A percentile compares a stretch with the other conserved stretches of the same genome.
Conservation (phyloP, 2,113 vertebrate species). For the Pseudorectes ferrugineus region DNA sequence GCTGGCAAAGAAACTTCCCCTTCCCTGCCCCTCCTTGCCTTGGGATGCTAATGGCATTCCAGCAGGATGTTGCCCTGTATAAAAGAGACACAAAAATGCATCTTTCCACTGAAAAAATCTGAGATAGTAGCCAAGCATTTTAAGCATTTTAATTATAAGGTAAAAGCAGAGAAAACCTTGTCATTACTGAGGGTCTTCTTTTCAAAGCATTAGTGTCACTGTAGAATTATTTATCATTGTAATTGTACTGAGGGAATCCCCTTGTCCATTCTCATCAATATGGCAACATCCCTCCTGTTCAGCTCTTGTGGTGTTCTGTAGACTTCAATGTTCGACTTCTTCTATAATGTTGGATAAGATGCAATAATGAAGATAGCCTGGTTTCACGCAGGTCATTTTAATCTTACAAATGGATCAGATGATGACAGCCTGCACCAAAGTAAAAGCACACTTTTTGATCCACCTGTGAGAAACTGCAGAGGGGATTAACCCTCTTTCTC, state of each 20-base stretch:
- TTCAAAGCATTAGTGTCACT: not conserved
- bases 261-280: not conserved
- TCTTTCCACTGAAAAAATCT: not conserved
- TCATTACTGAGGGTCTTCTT: not conserved
- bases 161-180: not conserved
- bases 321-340: not conserved
- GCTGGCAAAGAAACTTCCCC: not conserved
- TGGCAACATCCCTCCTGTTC: not conserved
- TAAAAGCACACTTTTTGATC: not conserved
- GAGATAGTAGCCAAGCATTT: not conserved
- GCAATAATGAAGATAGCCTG: not conserved
- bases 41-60: not conserved
- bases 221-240: not conserved
- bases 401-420: not conserved
- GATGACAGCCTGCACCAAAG: not conserved
- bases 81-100: not conserved
- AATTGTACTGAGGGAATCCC: not conserved
- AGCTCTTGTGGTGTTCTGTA: accelerated
- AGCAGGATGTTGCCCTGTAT: not conserved
- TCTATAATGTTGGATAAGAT: not conserved
- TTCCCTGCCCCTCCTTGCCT: not conserved
- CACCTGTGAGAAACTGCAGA: not conserved
- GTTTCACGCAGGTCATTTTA: not conserved
- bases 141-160: not conserved
- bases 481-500: not conserved